Conservation (phyloP, 2,113 vertebrate genomes). For the Motacilla tschutschensis region DNA sequence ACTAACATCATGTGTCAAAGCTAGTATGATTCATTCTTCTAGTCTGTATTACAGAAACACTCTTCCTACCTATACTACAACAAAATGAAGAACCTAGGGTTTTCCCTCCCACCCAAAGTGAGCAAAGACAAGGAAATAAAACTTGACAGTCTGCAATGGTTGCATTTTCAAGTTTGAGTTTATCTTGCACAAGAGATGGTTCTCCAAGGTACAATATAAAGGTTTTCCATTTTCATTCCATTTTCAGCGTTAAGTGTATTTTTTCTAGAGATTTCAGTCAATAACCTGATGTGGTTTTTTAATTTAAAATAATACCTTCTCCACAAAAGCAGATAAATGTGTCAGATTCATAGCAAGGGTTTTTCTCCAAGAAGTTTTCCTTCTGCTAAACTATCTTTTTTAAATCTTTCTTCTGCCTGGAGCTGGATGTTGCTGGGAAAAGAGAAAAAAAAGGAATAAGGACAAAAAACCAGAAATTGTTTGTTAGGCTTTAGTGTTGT, state of each 20-base stretch:
- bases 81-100: neutral
- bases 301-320: neutral
- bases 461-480: fast-evolving
- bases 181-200: neutral
- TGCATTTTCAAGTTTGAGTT: neutral
- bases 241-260: neutral
- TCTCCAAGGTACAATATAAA: neutral
- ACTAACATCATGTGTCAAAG: neutral
- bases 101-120: neutral
- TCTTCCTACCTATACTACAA: neutral
- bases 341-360: neutral
- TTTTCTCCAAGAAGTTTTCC: neutral
- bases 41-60: neutral
- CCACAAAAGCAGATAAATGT: neutral
- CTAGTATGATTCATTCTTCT: neutral
- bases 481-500: neutral
- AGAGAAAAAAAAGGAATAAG: neutral
- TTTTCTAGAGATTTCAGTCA: neutral
- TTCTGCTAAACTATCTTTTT: neutral
- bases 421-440: neutral
- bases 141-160: neutral
- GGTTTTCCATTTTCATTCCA: neutral
- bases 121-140: neutral
- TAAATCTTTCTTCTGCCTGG: neutral
- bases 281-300: neutral